Evolutionary conservation across 2,888 invertebrate species (phyloP).

Genomic region (Epiperipatus broadwayi): DNA sequence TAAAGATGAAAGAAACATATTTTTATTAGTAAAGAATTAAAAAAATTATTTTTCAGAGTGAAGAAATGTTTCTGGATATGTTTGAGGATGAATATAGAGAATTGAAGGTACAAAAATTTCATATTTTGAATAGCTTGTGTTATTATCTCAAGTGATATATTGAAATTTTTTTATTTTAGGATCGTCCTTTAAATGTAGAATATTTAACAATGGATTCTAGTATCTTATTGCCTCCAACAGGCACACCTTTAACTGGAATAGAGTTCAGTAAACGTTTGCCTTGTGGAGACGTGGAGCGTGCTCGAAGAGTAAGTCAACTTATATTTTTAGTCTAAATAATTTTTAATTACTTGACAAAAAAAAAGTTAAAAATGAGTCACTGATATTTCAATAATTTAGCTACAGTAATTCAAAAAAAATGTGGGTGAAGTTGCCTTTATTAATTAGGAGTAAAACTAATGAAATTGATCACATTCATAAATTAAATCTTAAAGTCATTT

Average conservation of each 20-base stretch:
- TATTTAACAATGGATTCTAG: constrained; percentile 92
- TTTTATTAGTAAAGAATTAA: too few relatives aligned
- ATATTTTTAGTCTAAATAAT: too few relatives aligned
- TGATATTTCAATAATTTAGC: too few relatives aligned
- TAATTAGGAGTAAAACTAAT: too few relatives aligned
- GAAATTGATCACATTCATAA: too few relatives aligned
- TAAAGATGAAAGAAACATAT: too few relatives aligned
- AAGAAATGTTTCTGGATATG: constrained; percentile 94
- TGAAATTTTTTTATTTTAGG: constrained; percentile 24
- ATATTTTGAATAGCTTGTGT: not conserved
- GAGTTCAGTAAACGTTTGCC: constrained; percentile 80
- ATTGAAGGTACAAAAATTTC: constrained; percentile 40
- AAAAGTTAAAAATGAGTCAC: too few relatives aligned
- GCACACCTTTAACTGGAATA: constrained; percentile 87
- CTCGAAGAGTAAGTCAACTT: constrained; percentile 31
- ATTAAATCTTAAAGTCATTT: too few relatives aligned
- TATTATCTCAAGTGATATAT: constrained; percentile 34
- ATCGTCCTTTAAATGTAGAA: constrained; percentile 67
- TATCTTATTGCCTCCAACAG: constrained; percentile 78
- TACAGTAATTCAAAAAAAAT: too few relatives aligned
- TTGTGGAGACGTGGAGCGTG: constrained; percentile 65
- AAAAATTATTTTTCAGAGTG: too few relatives aligned
- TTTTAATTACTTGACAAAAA: not conserved
- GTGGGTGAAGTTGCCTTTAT: too few relatives aligned
- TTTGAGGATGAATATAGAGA: constrained; percentile 96